phyloP scores from a whole-genome alignment of 2,888 invertebrate genomes.

The Spialia ferax region DNA sequence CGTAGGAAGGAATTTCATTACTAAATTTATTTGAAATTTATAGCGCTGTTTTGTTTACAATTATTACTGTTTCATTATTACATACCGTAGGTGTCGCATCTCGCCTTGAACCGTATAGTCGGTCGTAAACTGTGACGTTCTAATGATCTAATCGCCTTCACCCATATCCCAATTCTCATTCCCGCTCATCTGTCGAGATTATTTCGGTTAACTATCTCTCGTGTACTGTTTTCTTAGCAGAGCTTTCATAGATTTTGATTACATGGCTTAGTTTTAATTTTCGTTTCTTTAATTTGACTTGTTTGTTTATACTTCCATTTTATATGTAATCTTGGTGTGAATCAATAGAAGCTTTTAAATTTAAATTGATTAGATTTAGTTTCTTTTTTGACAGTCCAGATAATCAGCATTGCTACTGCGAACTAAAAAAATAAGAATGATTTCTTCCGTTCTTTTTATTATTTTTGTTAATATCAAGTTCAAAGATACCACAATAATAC shows the following conservation, averaged over 20 bases:
- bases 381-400: too few relatives aligned
- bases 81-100: neutral
- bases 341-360: too few relatives aligned
- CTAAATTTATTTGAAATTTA: neutral
- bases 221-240: neutral
- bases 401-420: too few relatives aligned
- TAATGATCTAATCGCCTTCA: constrained; percentile 36
- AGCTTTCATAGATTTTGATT: neutral
- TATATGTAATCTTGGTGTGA: too few relatives aligned
- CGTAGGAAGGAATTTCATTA: constrained; percentile 2
- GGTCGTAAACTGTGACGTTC: constrained; percentile 28
- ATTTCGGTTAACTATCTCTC: constrained; percentile 7
- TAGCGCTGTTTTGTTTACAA: constrained; percentile 7
- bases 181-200: constrained; percentile 19
- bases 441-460: neutral
- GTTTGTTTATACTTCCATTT: neutral
- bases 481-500: neutral
- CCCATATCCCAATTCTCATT: constrained; percentile 29
- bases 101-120: constrained; percentile 32
- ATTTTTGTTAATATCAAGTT: neutral
- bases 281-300: neutral
- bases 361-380: too few relatives aligned
- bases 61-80: neutral
- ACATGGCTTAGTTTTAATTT: too few relatives aligned
- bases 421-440: too few relatives aligned